A percentile compares a stretch with the other conserved stretches of the same genome.
phyloP scores from a whole-genome alignment of 2,888 invertebrate genomes.

The Helicoverpa assulta region DNA sequence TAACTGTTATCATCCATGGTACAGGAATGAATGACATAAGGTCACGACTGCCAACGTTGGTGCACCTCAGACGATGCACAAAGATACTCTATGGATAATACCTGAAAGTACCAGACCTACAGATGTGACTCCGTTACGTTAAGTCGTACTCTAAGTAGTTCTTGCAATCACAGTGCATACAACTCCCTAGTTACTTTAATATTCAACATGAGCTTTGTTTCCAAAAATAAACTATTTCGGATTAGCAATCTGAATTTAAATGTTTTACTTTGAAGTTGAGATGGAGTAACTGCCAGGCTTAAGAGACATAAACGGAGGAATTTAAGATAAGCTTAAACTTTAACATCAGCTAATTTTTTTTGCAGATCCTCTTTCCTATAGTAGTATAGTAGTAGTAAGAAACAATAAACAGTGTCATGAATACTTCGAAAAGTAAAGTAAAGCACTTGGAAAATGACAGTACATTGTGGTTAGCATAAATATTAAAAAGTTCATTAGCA shows the following conservation, averaged over 20 bases:
- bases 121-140: background rate
- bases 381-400: no score
- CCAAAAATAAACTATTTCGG: background rate
- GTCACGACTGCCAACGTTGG: slow-evolving; percentile 18
- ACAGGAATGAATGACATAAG: slow-evolving; percentile 33
- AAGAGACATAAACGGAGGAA: background rate
- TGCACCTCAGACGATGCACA: background rate
- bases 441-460: slow-evolving; percentile 39
- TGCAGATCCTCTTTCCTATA: background rate
- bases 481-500: slow-evolving; percentile 64
- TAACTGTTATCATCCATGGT: slow-evolving; percentile 23
- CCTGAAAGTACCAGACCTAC: no score
- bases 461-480: slow-evolving; percentile 50
- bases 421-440: slow-evolving; percentile 34
- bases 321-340: slow-evolving; percentile 7
- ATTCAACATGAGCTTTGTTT: background rate
- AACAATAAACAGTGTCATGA: slow-evolving; percentile 13
- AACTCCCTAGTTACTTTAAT: background rate
- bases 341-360: background rate
- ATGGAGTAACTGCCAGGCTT: background rate
- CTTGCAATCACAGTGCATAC: background rate
- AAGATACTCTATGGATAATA: slow-evolving; percentile 15
- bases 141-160: background rate
- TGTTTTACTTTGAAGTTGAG: background rate
- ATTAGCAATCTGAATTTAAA: background rate